Percentiles rank a stretch among this genome's conserved stretches.
Evolutionary conservation across 2,797 vertebrate genomes (phyloP).

Genomic region (Eulemur albifrons): DNA sequence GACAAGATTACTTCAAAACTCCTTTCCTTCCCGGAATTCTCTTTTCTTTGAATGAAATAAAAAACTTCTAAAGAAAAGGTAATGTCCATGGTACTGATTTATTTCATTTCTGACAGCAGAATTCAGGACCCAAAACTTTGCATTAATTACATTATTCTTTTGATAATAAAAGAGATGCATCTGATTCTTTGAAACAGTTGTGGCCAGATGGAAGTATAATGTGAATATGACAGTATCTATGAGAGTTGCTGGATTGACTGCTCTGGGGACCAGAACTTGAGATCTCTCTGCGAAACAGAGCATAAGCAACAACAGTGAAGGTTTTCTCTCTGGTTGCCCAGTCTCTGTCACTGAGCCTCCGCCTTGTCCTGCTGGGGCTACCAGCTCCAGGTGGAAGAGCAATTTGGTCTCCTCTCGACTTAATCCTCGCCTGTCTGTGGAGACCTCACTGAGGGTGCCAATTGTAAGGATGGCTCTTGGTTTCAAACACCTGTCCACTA

Average conservation of each 20-base stretch:
- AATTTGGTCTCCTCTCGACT: constrained; percentile 77
- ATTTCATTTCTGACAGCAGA: constrained; percentile 57
- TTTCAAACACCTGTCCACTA: constrained; percentile 79
- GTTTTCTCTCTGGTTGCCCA: neutral
- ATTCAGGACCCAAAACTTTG: constrained; percentile 64
- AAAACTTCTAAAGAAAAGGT: constrained; percentile 46
- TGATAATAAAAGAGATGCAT: constrained; percentile 66
- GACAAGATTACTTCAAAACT: constrained; percentile 18
- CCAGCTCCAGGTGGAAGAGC: constrained; percentile 71
- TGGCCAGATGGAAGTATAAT: constrained; percentile 70
- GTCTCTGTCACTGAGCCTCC: constrained; percentile 67
- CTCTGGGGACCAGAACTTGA: constrained; percentile 70
- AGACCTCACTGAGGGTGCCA: constrained; percentile 80
- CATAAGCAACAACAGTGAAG: neutral
- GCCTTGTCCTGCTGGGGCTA: constrained; percentile 77
- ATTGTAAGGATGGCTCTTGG: constrained; percentile 73
- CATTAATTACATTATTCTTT: constrained; percentile 71
- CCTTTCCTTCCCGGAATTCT: constrained; percentile 17
- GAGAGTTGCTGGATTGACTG: constrained; percentile 55
- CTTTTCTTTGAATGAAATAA: constrained; percentile 52
- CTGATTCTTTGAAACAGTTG: constrained; percentile 74
- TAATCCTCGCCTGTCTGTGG: constrained; percentile 82
- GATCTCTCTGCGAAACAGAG: constrained; percentile 22
- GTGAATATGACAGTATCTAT: constrained; percentile 63
- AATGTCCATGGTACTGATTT: neutral